Evolutionary conservation across 2,797 vertebrate genomes (phyloP).

Genomic region (Cryptoprocta ferox): DNA sequence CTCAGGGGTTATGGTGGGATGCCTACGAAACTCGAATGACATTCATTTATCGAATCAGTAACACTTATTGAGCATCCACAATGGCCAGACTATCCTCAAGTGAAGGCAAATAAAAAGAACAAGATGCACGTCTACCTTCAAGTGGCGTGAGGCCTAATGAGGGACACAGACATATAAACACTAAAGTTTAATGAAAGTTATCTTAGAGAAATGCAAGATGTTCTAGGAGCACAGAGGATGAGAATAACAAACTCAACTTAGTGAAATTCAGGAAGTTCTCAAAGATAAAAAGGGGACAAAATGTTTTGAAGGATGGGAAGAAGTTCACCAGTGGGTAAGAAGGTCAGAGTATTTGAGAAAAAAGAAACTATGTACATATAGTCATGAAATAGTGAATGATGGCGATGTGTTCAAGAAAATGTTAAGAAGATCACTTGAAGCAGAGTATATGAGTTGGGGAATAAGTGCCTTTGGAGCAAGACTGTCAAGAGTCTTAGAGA

Average conservation of each 20-base stretch:
- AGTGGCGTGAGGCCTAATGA: background rate
- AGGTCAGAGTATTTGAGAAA: background rate
- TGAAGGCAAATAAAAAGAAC: background rate
- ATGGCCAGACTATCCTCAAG: background rate
- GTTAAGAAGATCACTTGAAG: background rate
- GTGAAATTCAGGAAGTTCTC: background rate
- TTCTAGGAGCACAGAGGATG: background rate
- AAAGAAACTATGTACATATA: background rate
- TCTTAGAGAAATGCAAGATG: background rate
- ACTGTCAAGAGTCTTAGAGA: background rate
- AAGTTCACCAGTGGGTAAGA: background rate
- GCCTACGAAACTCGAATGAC: background rate
- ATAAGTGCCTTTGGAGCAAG: background rate
- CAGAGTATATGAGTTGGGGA: background rate
- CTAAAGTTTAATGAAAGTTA: background rate
- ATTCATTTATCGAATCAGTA: background rate
- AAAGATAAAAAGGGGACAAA: background rate
- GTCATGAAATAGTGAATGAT: background rate
- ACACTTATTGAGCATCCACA: background rate
- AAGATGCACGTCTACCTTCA: background rate
- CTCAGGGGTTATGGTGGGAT: background rate
- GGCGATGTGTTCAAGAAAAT: background rate
- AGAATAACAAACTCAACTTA: background rate
- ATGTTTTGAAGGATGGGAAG: background rate
- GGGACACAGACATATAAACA: background rate